Base-by-base conservation (phyloP, 2,113 vertebrate genomes). In the Apodemus speciosus region DNA sequence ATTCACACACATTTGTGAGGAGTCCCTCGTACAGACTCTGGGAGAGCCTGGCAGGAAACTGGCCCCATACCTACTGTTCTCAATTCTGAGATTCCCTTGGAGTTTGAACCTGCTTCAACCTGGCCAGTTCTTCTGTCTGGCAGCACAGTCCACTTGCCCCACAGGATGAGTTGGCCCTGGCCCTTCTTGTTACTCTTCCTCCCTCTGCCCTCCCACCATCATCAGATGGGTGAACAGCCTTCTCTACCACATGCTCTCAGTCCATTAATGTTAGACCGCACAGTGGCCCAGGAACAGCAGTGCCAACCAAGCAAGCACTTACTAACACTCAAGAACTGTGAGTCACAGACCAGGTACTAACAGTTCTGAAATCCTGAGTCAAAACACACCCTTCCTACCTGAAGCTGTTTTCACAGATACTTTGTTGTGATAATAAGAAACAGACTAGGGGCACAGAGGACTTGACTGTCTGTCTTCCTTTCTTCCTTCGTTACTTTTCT, bases 1-100 rank as follows among this genome's bases (percentile, higher is more conserved):
- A n/a, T 46, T 35, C 62, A 49, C 18, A n/a, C 60, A 66, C 62
- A 49, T 86, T 94, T 76, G 68, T 77, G 27, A 94, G 91, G 51
- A 89, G 16, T 35, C 49, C 76, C 72, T 72, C 89, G 53, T 21
- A 32, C 15, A 3, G 14, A 43, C 80, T 95, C 89, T 85, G 62
- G 11, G 14, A 66, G 27, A 32, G 30, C 27, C 13, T 66, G 62
- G 27, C 27, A 66, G 62, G 62, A 30, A 66, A 66, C 62, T 30
- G 27, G 62, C 5, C 32, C 62, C 27, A 32, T 14, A 4, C 62
- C 27, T 66, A 5, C 10, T 14, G 11, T 32, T 66, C 62, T 66
- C 62, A 30, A 32, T 32, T 66, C 27, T 66, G 62, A 66, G 62
- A 14, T 66, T 66, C 13, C 62, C 62, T 66, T 11, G 64, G 13